Evolutionary conservation across 2,888 invertebrate genomes (phyloP).

Genomic region (Cephonodes hylas): DNA sequence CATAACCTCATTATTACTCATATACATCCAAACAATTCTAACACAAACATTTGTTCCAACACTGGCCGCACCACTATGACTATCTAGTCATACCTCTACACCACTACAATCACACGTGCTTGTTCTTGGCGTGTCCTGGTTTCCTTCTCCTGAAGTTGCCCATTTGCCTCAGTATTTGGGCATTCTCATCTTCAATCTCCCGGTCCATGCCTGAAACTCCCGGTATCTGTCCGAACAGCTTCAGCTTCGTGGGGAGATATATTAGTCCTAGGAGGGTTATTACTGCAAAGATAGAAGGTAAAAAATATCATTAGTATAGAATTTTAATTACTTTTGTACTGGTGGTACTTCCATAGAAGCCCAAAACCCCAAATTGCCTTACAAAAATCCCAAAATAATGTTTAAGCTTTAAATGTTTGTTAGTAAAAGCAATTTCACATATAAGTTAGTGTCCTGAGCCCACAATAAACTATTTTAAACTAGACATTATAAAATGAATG

Average conservation of each 20-base stretch:
- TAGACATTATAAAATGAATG: too few relatives aligned
- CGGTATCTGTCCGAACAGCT: slow-evolving; percentile 83
- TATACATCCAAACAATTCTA: not conserved
- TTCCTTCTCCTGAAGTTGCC: slow-evolving; percentile 82
- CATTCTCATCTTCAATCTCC: slow-evolving; percentile 86
- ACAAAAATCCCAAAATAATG: too few relatives aligned
- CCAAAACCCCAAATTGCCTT: too few relatives aligned
- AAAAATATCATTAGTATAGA: not conserved
- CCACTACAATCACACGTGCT: slow-evolving; percentile 56
- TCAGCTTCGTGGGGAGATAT: slow-evolving; percentile 84
- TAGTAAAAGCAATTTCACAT: too few relatives aligned
- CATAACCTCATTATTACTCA: too few relatives aligned
- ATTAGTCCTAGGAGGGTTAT: slow-evolving; percentile 85
- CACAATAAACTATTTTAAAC: too few relatives aligned
- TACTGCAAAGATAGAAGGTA: slow-evolving; percentile 73
- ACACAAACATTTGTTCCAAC: not conserved
- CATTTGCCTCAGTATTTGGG: slow-evolving; percentile 84
- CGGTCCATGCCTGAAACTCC: slow-evolving; percentile 67
- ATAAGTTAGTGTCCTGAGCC: too few relatives aligned
- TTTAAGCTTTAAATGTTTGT: too few relatives aligned
- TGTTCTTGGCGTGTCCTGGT: slow-evolving; percentile 63
- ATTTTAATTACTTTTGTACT: too few relatives aligned
- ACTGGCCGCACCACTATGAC: not conserved
- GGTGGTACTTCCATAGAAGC: too few relatives aligned
- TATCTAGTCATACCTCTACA: too few relatives aligned